Evolutionary conservation across 2,113 vertebrate species (phyloP), one percentile per base, ranked within the genome.

Genomic region (Muscicapa adusta): DNA sequence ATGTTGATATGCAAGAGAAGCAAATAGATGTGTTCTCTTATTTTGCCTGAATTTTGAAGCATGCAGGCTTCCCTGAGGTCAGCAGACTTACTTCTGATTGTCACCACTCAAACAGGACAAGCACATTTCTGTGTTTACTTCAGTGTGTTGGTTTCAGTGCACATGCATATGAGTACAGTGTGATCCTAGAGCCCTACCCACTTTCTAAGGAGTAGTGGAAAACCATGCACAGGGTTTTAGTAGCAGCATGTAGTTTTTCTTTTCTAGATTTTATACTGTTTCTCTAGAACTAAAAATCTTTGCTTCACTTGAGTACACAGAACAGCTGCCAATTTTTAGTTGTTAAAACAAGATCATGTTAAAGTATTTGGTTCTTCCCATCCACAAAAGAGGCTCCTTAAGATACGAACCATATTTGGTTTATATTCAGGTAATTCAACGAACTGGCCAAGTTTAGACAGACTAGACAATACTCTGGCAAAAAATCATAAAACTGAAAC

Each of bases 381-480:
- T 72, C 12, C 36, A 48, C 40, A 36, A 51, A 83, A 87, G 14
- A 72, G n/a, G 22, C 12, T 93, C 33, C 77, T 85, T 67, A 74
- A 82, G 72, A 78, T 40, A 78, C 3, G 0, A 81, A 74, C 38
- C 23, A 61, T 53, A 57, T 60, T 76, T 71, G 38, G 38, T 91
- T 92, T 43, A 19, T 18, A 29, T 33, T 89, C 65, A 81, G 61
- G 6, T 67, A 87, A 66, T 60, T 74, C 74, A 19, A 70, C 4
- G 24, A 88, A 65, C 18, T 28, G 34, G 50, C 45, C 70, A 93
- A 89, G 51, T 76, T 83, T 54, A 77, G 63, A 80, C 54, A 77
- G 47, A 70, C 68, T 51, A 83, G 88, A 85, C 25, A 93, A 72
- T 56, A 61, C 51, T 81, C 51, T 75, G 88, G 70, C 40, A 65